phyloP scores from a whole-genome alignment of 2,113 vertebrate species.

The Prunella himalayana region DNA sequence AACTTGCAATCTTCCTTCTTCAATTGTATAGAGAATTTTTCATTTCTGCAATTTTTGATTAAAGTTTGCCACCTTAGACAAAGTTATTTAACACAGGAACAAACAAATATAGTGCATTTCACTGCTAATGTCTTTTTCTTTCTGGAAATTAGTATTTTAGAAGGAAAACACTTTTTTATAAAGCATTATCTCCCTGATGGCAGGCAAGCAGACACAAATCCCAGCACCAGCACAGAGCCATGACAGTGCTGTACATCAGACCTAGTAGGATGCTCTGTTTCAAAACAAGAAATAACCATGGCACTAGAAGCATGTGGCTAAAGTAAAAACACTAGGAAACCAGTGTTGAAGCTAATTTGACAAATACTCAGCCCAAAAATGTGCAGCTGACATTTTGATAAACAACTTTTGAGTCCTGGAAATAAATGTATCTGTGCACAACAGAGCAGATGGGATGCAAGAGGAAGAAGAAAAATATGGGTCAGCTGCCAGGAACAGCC shows the following conservation, averaged over 20 bases:
- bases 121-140: not conserved
- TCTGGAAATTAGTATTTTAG: not conserved
- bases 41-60: not conserved
- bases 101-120: rapidly evolving
- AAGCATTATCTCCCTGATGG: not conserved
- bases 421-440: not conserved
- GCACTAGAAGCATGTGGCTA: not conserved
- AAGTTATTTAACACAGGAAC: not conserved
- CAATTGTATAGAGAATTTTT: not conserved
- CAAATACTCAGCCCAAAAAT: not conserved
- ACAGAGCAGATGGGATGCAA: not conserved
- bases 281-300: not conserved
- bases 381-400: not conserved
- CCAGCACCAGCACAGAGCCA: not conserved
- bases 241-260: not conserved
- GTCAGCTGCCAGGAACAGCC: not conserved
- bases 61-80: not conserved
- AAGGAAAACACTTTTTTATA: not conserved
- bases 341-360: not conserved
- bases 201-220: not conserved
- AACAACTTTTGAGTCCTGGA: not conserved
- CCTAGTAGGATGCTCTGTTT: not conserved
- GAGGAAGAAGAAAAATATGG: not conserved
- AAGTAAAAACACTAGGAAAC: not conserved
- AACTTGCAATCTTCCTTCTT: not conserved